Evolutionary conservation across 1,140 invertebrate species (phyloP), one percentile per base, ranked within the genome.

Genomic region (silkworm (Bombyx mori)): DNA sequence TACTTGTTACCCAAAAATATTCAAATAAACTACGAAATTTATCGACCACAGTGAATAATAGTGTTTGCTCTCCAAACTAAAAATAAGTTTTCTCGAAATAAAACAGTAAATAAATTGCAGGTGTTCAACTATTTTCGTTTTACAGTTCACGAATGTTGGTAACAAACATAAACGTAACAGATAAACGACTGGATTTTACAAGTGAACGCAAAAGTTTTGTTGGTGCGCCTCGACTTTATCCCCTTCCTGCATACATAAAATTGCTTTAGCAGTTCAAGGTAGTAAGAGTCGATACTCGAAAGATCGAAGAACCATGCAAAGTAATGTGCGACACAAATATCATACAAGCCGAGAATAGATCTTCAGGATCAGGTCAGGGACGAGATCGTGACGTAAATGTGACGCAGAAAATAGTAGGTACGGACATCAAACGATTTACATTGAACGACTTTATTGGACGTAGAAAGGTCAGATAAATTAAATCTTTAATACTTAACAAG

Each of bases 101-200:
- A 12, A 47, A 47, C 2, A 10, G 45, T 10, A 10, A 47, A 47
- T 47, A 10, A 10, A 47, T 10, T 10, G n/a, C 8, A 47, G 45
- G n/a, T 47, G n/a, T 47, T 47, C 2, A 47, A 59, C 61, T 63
- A 63, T 63, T 63, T 62, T 63, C 56, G 57, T 58, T 63, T 59
- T 63, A 63, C 49, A 26, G 54, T 44, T 54, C 42, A 8, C 26
- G 53, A 59, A 44, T 56, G 18, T 52, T 44, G 57, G 53, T 63
- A 58, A 63, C 53, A 56, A 45, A 62, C 55, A 62, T 62, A 62
- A 58, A 58, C 57, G 48, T 42, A 55, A 56, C 47, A 58, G 56
- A 61, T 61, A 61, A 57, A 60, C 44, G 44, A 54, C 12, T 10
- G 12, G 43, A 54, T 54, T 46, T 52, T 42, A 22, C 6, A 44